Conservation (phyloP, 2,113 vertebrate genomes). For the Axis porcinus region DNA sequence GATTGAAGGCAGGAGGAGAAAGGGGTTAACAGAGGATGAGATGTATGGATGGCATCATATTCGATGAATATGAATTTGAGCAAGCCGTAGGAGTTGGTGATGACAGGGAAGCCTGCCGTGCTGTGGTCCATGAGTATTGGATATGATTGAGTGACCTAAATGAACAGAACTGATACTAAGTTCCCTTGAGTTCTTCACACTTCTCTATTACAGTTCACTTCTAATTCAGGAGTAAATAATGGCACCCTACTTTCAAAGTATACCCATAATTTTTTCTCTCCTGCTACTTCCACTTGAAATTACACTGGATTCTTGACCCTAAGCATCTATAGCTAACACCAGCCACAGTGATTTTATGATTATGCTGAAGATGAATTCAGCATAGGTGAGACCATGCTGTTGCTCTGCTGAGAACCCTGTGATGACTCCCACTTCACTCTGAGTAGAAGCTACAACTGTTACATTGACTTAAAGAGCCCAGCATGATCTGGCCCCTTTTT, state of each 20-base stretch:
- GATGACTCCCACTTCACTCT: neutral
- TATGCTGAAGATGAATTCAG: neutral
- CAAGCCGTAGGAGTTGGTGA: neutral
- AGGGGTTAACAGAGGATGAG: neutral
- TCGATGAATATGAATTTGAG: neutral
- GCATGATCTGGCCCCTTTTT: neutral
- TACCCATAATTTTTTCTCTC: neutral
- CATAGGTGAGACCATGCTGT: neutral
- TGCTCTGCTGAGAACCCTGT: neutral
- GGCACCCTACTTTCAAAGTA: neutral
- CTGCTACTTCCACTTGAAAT: neutral
- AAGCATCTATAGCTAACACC: neutral
- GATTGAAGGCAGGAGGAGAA: neutral
- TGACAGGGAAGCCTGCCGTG: rapidly evolving
- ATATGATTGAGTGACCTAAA: rapidly evolving
- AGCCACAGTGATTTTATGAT: neutral
- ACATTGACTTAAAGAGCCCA: neutral
- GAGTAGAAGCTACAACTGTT: neutral
- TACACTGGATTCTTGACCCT: neutral
- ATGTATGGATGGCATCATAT: neutral
- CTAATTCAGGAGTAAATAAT: neutral
- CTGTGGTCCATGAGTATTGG: neutral
- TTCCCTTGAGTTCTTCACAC: neutral
- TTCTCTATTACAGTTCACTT: neutral
- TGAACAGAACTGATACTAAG: neutral